Conservation (phyloP, 2,888 invertebrate genomes). For the Pandemis heparana region DNA sequence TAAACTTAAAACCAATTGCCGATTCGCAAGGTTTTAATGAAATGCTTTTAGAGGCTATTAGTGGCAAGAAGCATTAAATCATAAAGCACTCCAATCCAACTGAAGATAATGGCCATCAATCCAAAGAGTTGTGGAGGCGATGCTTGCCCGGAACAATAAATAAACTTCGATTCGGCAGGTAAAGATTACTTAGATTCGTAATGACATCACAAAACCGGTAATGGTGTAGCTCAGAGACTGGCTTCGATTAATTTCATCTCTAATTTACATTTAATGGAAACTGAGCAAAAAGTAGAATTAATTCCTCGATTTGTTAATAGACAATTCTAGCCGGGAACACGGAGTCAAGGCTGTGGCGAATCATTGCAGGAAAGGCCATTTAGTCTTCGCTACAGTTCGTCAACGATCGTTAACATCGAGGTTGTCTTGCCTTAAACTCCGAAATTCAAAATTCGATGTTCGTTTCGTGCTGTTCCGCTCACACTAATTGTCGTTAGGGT, state of each 20-base stretch:
- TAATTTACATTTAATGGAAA: constrained; percentile 69
- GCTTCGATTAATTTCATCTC: constrained; percentile 65
- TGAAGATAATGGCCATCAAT: constrained; percentile 28
- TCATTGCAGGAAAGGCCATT: constrained; percentile 45
- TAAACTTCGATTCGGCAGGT: constrained; percentile 28
- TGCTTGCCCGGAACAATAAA: constrained; percentile 29
- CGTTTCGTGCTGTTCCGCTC: no score
- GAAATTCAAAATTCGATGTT: no score
- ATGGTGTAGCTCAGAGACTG: constrained; percentile 56
- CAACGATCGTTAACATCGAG: constrained; percentile 33
- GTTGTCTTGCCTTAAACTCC: constrained; percentile 5
- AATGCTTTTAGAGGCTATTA: constrained; percentile 42
- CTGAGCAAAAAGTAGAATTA: constrained; percentile 57
- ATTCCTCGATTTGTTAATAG: constrained; percentile 41
- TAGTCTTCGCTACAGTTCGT: constrained; percentile 28
- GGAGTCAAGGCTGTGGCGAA: constrained; percentile 58
- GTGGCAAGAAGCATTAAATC: constrained; percentile 30
- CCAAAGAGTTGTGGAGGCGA: constrained; percentile 12
- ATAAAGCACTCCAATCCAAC: constrained; percentile 28
- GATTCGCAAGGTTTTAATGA: constrained; percentile 35
- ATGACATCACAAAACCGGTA: constrained; percentile 45
- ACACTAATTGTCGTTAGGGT: no score
- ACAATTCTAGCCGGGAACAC: constrained; percentile 47
- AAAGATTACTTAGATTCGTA: constrained; percentile 14
- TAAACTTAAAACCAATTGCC: constrained; percentile 29